Conservation (phyloP, 2,113 vertebrate genomes). For the Proterorhinus semilunaris region DNA sequence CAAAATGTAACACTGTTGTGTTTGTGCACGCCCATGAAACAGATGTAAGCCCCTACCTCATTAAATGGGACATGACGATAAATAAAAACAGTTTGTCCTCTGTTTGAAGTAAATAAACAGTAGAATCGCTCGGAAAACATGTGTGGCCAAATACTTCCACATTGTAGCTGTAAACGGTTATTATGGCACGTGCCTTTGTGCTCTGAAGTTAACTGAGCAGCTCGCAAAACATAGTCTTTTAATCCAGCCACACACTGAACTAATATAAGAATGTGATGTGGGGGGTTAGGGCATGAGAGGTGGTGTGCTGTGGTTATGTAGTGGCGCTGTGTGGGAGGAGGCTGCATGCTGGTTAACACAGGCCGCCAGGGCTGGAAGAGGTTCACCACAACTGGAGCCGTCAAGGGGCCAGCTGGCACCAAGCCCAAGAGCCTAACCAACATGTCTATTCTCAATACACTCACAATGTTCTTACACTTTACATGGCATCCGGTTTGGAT, state of each 20-base stretch:
- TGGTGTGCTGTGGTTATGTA: slow-evolving; percentile 46
- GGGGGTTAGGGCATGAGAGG: slow-evolving; percentile 35
- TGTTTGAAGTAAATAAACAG: slow-evolving; percentile 2
- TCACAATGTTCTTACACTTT: background rate
- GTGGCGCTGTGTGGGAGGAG: slow-evolving; percentile 47
- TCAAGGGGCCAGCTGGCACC: slow-evolving; percentile 41
- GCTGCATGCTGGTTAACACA: slow-evolving; percentile 32
- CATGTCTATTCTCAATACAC: slow-evolving; percentile 1
- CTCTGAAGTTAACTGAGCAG: slow-evolving; percentile 1
- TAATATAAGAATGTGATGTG: slow-evolving; percentile 34
- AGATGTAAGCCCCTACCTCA: slow-evolving; percentile 1
- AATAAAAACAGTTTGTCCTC: slow-evolving; percentile 2
- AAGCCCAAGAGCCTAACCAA: slow-evolving; percentile 30
- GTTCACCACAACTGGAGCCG: slow-evolving; percentile 51
- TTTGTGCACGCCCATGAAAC: background rate
- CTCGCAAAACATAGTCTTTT: slow-evolving; percentile 7
- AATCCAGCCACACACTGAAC: slow-evolving; percentile 11
- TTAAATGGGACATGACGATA: slow-evolving; percentile 2
- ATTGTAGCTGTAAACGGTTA: slow-evolving; percentile 12
- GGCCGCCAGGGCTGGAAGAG: slow-evolving; percentile 38
- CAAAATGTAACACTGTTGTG: slow-evolving; percentile 1
- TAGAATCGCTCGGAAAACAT: background rate
- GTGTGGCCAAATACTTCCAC: background rate
- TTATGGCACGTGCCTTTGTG: slow-evolving; percentile 1
- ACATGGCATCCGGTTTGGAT: slow-evolving; percentile 17